These are phyloP conservation scores for Hoplostethus atlanticus DNA, from an alignment of 2,797 vertebrate genomes.

Conservation along the genomic window DNA sequence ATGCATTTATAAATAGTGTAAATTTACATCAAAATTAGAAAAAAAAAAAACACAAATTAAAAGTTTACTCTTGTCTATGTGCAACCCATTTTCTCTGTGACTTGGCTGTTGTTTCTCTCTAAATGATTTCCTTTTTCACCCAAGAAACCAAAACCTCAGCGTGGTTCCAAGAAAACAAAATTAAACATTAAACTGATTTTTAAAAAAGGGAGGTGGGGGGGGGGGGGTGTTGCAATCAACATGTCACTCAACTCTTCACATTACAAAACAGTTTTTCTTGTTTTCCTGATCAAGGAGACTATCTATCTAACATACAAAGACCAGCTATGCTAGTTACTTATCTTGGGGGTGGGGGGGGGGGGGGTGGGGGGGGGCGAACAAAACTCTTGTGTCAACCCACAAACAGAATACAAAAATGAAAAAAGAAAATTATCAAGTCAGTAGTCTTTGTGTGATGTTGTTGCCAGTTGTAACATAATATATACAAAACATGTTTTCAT, in stretches of 20 bases:
- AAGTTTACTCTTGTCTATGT: constrained; percentile 96
- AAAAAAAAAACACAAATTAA: constrained; percentile 91
- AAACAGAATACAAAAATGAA: constrained; percentile 87
- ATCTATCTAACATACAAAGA: constrained; percentile 91
- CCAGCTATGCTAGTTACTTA: constrained; percentile 90
- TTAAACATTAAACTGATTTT: constrained; percentile 80
- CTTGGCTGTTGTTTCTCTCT: constrained; percentile 91
- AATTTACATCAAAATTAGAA: constrained; percentile 99
- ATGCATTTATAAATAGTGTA: constrained; percentile 99
- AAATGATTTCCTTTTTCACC: constrained; percentile 69
- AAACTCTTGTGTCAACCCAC: constrained; percentile 84
- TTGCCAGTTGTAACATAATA: constrained; percentile 94
- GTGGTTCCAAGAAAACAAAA: constrained; percentile 85
- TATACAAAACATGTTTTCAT: constrained; percentile 91
- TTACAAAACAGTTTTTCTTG: constrained; percentile 84
- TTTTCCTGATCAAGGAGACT: constrained; percentile 87
- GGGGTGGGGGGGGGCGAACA: constrained; percentile 18
- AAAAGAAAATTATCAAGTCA: constrained; percentile 88
- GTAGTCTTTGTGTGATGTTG: constrained; percentile 94
- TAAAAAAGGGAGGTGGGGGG: constrained; percentile 70
- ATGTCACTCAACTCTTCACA: constrained; percentile 90
- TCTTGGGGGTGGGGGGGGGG: constrained; percentile 48
- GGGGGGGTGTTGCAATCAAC: constrained; percentile 56
- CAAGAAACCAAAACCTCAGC: constrained; percentile 85
- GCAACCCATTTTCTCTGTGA: constrained; percentile 95